Base-by-base conservation (phyloP, 2,113 vertebrate genomes). In the Gopherus evgoodei region DNA sequence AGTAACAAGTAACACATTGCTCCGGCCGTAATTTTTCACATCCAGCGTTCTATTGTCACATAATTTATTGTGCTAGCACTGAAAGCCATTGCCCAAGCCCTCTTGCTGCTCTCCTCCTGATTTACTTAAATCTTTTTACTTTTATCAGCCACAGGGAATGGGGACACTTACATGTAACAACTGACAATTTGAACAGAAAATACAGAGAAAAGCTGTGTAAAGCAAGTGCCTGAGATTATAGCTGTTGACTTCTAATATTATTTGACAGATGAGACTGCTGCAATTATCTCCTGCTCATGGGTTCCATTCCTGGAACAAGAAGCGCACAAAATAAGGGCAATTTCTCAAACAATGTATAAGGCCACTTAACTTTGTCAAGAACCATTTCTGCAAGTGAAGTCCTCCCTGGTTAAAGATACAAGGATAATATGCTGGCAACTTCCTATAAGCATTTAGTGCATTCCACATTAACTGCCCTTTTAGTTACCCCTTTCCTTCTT, bases 311-410 rank as follows among this genome's bases (percentile, higher is more conserved):
- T 95, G 97, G 98, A 98, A 99, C 98, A 99, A 99, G 98, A 98
- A 99, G 98, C 98, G 90, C 97, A 98, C 97, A 98, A 98, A 99
- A 99, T 99, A 99, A 98, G 98, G 98, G 98, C 98, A 99, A 99
- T 99, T 99, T 99, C 98, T 98, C 98, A 98, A 99, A 99, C 99
- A 99, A 99, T 98, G 98, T 98, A 98, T 98, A 98, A 98, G 98
- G 98, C 99, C 98, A 99, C 99, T 99, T 99, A 99, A 99, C 98
- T 99, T 99, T 99, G 98, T 98, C 98, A 98, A 99, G 99, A 99
- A 98, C 98, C 97, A 97, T 99, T 98, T 98, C 98, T 98, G 98
- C 98, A 96, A 98, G 98, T 96, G 92, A 98, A 98, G 97, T 97
- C 98, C 98, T 98, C 97, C 95, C 95, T 96, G 95, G 97, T 97